phyloP scores from a whole-genome alignment of 1,140 invertebrate species.

The Varroa destructor region DNA sequence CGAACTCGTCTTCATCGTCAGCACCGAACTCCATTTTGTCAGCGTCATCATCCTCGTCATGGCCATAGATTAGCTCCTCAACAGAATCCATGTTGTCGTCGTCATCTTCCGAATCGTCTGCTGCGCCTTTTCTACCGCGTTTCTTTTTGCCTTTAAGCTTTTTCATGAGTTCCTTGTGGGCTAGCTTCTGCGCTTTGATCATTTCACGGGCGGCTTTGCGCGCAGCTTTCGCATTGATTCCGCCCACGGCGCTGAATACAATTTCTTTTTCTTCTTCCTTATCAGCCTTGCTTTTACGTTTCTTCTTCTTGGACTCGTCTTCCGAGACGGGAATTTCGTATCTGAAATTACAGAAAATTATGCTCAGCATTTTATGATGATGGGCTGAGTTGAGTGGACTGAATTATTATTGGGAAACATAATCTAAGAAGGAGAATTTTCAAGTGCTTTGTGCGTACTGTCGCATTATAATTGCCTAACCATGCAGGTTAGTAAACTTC shows the following conservation, averaged over 20 bases:
- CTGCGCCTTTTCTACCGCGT: slow-evolving; percentile 41
- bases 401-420: too few relatives aligned
- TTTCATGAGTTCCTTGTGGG: slow-evolving; percentile 24
- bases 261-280: slow-evolving; percentile 29
- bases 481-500: too few relatives aligned
- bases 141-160: slow-evolving; percentile 28
- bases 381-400: too few relatives aligned
- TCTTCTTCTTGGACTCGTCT: slow-evolving; percentile 28
- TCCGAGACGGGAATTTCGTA: slow-evolving; percentile 19
- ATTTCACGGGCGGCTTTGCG: slow-evolving; percentile 29
- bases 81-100: not conserved
- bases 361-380: too few relatives aligned
- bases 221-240: slow-evolving; percentile 36
- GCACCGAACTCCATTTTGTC: slow-evolving; percentile 35
- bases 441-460: too few relatives aligned
- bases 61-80: not conserved
- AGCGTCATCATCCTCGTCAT: slow-evolving; percentile 34
- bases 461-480: too few relatives aligned
- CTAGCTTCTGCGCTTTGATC: slow-evolving; percentile 21
- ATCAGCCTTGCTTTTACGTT: slow-evolving; percentile 5
- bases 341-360: not conserved
- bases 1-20: slow-evolving; percentile 37
- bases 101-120: slow-evolving; percentile 44
- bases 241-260: slow-evolving; percentile 27
- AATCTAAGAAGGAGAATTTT: too few relatives aligned